Evolutionary conservation across 1,140 invertebrate genomes (phyloP).

Genomic region (Orius insidiosus): DNA sequence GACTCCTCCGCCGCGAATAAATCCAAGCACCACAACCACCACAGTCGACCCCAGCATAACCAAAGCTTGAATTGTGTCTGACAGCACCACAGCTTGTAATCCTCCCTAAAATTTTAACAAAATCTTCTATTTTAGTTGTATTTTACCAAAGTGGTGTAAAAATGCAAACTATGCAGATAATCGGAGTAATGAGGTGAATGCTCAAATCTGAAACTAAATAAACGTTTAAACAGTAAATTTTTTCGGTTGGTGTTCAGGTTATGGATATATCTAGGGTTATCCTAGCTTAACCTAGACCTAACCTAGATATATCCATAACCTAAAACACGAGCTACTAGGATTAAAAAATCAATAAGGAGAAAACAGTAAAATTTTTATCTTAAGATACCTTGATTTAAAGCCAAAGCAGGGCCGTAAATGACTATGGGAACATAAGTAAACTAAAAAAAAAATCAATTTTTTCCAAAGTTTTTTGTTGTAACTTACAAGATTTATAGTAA

Average conservation of each 20-base stretch:
- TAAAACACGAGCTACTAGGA: too few species aligned
- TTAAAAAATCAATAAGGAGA: too few species aligned
- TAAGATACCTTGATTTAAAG: conserved; percentile 23
- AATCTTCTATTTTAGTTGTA: not conserved
- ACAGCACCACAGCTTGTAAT: conserved; percentile 66
- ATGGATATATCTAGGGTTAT: too few species aligned
- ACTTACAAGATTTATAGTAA: not conserved
- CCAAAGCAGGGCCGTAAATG: conserved; percentile 24
- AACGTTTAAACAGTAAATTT: too few species aligned
- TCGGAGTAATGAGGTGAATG: conserved; percentile 40
- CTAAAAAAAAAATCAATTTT: conserved; percentile 24
- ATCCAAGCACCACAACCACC: conserved; percentile 46
- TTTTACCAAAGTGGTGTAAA: conserved; percentile 21
- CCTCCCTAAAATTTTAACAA: conserved; percentile 33
- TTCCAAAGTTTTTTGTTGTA: too few species aligned
- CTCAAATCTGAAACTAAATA: conserved; percentile 37
- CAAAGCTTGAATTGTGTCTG: conserved; percentile 63
- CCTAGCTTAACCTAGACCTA: too few species aligned
- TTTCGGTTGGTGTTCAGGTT: too few species aligned
- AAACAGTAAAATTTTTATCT: not conserved
- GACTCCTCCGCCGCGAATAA: conserved; percentile 43
- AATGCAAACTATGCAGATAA: conserved; percentile 24
- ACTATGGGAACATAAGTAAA: conserved; percentile 21
- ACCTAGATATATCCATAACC: too few species aligned
- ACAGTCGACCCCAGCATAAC: conserved; percentile 62